These are phyloP conservation scores for Lasioglossum albipes DNA, from an alignment of 1,140 invertebrate genomes.

Conservation along the genomic window DNA sequence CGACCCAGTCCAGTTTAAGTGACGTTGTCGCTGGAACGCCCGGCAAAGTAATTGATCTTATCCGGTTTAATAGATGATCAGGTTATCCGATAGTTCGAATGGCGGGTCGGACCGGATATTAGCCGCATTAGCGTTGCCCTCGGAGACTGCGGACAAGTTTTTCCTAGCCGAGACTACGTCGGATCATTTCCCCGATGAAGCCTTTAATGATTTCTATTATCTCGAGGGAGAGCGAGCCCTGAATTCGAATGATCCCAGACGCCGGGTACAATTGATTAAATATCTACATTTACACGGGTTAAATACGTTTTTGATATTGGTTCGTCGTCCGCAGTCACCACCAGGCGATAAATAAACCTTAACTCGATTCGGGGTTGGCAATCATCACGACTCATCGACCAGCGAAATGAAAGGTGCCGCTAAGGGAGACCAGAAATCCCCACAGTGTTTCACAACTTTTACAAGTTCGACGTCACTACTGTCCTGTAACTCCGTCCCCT, in stretches of 20 bases:
- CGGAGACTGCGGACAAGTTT: background rate
- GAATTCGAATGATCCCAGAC: background rate
- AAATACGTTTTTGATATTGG: no score
- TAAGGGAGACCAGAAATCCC: background rate
- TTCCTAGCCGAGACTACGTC: background rate
- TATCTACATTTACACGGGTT: no score
- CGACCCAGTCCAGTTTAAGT: slow-evolving; percentile 29
- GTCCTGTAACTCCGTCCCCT: background rate
- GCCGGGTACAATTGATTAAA: no score
- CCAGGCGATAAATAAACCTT: no score
- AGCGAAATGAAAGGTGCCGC: background rate
- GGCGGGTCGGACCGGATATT: slow-evolving; percentile 26
- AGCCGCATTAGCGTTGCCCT: slow-evolving; percentile 1
- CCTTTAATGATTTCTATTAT: background rate
- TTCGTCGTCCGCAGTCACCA: no score
- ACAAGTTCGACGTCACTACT: no score
- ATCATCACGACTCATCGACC: background rate
- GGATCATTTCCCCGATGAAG: background rate
- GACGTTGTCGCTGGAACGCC: slow-evolving; percentile 45
- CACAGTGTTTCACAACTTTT: background rate
- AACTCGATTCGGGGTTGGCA: no score
- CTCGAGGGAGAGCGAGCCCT: background rate
- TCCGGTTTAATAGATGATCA: slow-evolving; percentile 59
- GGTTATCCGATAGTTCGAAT: slow-evolving; percentile 43
- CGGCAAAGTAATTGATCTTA: slow-evolving; percentile 57